These are phyloP conservation scores for Naso thynnoides DNA, from an alignment of 2,797 vertebrate species.

Conservation along the genomic window DNA sequence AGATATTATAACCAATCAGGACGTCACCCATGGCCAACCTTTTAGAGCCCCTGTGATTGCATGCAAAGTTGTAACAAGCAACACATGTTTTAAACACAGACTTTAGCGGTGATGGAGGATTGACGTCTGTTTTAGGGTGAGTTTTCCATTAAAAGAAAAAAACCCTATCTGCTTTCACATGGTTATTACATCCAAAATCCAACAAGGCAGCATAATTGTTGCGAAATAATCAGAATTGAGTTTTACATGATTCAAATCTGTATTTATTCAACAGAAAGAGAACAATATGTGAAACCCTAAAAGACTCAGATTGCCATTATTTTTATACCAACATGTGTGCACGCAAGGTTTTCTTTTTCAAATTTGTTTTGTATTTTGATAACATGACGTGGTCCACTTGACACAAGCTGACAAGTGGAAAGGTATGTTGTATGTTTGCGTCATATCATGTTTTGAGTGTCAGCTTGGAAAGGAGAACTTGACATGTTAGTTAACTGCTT, in stretches of 20 bases:
- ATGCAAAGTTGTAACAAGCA: no score
- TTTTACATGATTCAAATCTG: conserved; percentile 9
- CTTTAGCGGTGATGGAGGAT: no score
- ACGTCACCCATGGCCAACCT: no score
- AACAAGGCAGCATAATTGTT: not conserved
- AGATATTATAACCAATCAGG: not conserved
- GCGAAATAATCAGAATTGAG: conserved; percentile 9
- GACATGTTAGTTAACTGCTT: conserved; percentile 54
- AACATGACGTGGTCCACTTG: conserved; percentile 28
- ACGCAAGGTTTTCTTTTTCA: conserved; percentile 35
- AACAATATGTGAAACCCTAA: conserved; percentile 31
- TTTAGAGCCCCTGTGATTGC: no score
- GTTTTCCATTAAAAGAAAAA: not conserved
- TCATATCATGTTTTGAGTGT: conserved; percentile 29
- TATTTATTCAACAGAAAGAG: conserved; percentile 23
- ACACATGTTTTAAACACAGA: no score
- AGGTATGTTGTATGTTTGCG: conserved; percentile 27
- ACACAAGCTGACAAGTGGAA: conserved; percentile 38
- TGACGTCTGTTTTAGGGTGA: no score
- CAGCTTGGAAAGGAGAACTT: conserved; percentile 35
- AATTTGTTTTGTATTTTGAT: conserved; percentile 56
- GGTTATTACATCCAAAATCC: not conserved
- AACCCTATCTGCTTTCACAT: not conserved
- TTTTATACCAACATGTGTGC: conserved; percentile 35
- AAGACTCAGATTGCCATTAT: conserved; percentile 20